Evolutionary conservation across 2,113 vertebrate species (phyloP), one percentile per base, ranked within the genome.

Genomic region (Crypturellus undulatus): DNA sequence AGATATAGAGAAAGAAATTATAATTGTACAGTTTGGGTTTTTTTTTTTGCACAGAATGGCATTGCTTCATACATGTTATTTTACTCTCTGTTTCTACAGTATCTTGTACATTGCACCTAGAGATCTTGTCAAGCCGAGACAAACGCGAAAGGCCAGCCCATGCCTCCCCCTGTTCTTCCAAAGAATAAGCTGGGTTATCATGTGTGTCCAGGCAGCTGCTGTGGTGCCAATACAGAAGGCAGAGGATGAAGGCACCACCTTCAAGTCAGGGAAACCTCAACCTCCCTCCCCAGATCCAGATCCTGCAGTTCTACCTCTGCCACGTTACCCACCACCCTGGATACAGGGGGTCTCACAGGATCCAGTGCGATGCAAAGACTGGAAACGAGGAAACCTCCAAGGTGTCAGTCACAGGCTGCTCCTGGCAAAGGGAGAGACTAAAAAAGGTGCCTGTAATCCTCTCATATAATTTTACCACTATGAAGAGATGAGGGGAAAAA

Each of bases 341-440:
- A 69, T 4, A 34, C 47, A 43, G 34, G 43, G 63, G n/a, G 22
- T 17, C 12, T 5, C 12, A 54, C 4, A 34, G 64, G 4, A 70
- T 7, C 26, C 5, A 1, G 6, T 77, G 16, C 21, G 67, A 38
- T 43, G 12, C 15, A 67, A 40, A 4, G 0, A 2, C 22, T 1
- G 2, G 26, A 30, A 92, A 90, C 2, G 6, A 85, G 26, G 24
- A 19, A 69, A 12, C 9, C 4, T 49, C 26, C 26, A 14, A 67
- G 32, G 15, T 14, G 10, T 26, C 5, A 22, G 47, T 25, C 45
- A 49, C 4, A 42, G 17, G 38, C 8, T 45, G 40, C 13, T 47
- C 6, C 1, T 38, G 43, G 8, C 21, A 56, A 70, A 76, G 13
- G 45, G 15, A 58, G 8, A 80, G 12, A 15, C 68, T 70, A 52